phyloP scores from a whole-genome alignment of 2,888 invertebrate genomes.

The Limnephilus rhombicus region DNA sequence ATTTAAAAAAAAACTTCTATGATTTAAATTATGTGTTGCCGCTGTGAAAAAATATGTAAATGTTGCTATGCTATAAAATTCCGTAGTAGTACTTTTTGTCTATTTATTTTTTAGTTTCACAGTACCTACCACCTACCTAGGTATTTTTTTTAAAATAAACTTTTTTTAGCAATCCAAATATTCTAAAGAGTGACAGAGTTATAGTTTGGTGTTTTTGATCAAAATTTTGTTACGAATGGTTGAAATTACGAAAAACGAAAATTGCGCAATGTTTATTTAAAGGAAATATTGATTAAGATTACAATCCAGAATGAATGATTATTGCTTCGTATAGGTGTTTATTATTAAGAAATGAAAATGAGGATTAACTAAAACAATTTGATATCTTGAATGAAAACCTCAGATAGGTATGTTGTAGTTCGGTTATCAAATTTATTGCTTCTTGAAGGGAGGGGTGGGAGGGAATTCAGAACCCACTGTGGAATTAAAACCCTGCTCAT shows the following conservation, averaged over 20 bases:
- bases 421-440: not conserved
- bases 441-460: not conserved
- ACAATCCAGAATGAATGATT: not conserved
- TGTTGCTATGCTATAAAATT: not conserved
- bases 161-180: conserved; percentile 13
- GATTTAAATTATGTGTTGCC: not conserved
- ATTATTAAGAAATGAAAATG: no score
- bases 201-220: conserved; percentile 29
- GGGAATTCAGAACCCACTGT: not conserved
- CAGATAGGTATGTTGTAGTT: not conserved
- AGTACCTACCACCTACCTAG: no score
- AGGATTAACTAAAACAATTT: not conserved
- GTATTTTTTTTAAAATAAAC: not conserved
- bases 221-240: conserved; percentile 22
- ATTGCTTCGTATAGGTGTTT: not conserved
- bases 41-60: not conserved
- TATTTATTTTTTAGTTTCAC: not conserved
- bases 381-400: no score
- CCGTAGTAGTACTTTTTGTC: not conserved
- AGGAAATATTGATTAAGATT: conserved; percentile 33
- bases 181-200: conserved; percentile 26
- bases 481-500: not conserved
- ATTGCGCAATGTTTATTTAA: conserved; percentile 20
- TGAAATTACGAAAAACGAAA: not conserved
- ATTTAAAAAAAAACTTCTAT: not conserved